phyloP scores from a whole-genome alignment of 2,888 invertebrate genomes.

The Polydrusus pterygomalis region DNA sequence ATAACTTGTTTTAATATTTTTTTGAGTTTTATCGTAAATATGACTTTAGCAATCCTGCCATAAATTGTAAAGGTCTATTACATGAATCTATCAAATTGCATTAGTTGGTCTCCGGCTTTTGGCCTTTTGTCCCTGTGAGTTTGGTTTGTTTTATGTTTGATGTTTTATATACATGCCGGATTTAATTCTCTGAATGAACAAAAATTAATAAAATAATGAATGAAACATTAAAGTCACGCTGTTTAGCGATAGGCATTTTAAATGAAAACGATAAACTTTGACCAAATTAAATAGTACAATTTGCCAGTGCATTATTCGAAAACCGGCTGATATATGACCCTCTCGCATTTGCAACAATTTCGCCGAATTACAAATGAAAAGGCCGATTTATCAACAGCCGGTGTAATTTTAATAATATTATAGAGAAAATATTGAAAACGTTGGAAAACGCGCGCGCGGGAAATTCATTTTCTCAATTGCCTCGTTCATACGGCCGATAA shows the following conservation, averaged over 20 bases:
- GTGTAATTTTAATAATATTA: slow-evolving; percentile 41
- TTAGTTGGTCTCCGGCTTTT: too few relatives aligned
- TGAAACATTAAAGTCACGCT: slow-evolving; percentile 31
- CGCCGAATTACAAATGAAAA: slow-evolving; percentile 36
- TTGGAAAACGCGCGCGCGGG: slow-evolving; percentile 2
- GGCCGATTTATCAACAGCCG: slow-evolving; percentile 37
- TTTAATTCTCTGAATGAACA: slow-evolving; percentile 14
- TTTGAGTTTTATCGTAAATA: too few relatives aligned
- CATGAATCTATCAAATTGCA: too few relatives aligned
- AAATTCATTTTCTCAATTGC: slow-evolving; percentile 31
- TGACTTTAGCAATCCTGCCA: too few relatives aligned
- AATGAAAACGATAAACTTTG: slow-evolving; percentile 47
- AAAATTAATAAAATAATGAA: slow-evolving; percentile 32
- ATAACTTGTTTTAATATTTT: too few relatives aligned
- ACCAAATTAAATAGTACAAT: slow-evolving; percentile 46
- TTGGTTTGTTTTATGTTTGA: too few relatives aligned
- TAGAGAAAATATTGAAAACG: slow-evolving; percentile 32
- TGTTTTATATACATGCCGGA: too few relatives aligned
- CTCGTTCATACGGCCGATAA: slow-evolving; percentile 26
- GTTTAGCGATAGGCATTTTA: slow-evolving; percentile 37
- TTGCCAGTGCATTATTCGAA: slow-evolving; percentile 41
- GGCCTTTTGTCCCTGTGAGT: too few relatives aligned
- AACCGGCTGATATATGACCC: slow-evolving; percentile 25
- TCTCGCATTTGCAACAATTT: slow-evolving; percentile 33
- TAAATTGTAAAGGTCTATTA: too few relatives aligned